A percentile compares a stretch with the other conserved stretches of the same genome.
Evolutionary conservation across 2,113 vertebrate species (phyloP).

Genomic region (Nasalis larvatus): DNA sequence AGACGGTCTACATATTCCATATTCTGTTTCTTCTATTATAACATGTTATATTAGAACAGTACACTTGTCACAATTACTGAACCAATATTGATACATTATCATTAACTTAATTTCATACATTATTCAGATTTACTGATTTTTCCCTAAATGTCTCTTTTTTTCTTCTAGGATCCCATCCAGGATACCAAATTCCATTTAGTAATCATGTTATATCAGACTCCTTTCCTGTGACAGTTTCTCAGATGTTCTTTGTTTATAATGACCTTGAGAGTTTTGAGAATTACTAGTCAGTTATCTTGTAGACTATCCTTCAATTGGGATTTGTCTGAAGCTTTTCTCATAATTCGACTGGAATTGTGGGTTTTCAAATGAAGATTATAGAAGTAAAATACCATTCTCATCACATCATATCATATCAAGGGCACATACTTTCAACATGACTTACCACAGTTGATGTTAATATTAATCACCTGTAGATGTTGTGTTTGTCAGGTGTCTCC

Average conservation of each 20-base stretch:
- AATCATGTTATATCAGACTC: neutral
- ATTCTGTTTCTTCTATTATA: neutral
- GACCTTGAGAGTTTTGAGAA: neutral
- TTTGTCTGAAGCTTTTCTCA: neutral
- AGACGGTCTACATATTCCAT: neutral
- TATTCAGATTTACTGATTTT: neutral
- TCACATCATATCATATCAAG: neutral
- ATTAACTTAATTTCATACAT: neutral
- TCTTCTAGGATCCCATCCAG: neutral
- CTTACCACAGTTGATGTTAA: neutral
- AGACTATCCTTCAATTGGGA: neutral
- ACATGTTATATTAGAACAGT: neutral
- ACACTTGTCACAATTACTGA: neutral
- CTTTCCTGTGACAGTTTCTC: neutral
- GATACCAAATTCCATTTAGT: neutral
- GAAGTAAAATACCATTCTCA: neutral
- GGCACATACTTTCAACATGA: neutral
- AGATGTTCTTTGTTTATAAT: neutral
- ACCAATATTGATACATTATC: neutral
- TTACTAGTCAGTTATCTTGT: neutral
- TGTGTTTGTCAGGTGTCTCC: neutral
- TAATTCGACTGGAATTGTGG: neutral
- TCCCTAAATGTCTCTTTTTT: neutral
- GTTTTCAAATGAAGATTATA: neutral
- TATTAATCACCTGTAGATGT: neutral